Percentiles rank a stretch among this genome's conserved stretches.
phyloP scores from a whole-genome alignment of 2,888 invertebrate genomes.

The Agonopterix subpropinquella region DNA sequence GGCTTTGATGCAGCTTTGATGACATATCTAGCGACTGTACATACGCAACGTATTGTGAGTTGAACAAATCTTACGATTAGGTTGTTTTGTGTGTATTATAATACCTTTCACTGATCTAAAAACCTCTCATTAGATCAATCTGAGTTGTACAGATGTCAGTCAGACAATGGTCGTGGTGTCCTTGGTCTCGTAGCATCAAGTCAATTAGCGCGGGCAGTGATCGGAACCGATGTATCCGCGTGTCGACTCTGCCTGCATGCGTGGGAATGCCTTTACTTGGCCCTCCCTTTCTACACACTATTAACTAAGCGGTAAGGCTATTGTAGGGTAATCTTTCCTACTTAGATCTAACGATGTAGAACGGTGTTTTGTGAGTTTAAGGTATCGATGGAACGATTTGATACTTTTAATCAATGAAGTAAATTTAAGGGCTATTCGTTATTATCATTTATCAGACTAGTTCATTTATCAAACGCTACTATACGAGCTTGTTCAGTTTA shows the following conservation, averaged over 20 bases:
- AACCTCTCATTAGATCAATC: no score
- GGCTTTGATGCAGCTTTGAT: no score
- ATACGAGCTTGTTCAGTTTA: background rate
- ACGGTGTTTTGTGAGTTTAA: no score
- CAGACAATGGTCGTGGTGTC: conserved; percentile 21
- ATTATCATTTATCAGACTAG: conserved; percentile 9
- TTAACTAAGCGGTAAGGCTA: conserved; percentile 13
- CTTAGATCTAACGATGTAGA: background rate
- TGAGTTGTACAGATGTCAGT: background rate
- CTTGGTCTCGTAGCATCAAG: conserved; percentile 45
- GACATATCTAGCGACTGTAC: no score
- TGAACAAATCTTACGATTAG: no score
- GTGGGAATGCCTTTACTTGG: conserved; percentile 54
- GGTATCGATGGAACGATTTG: no score
- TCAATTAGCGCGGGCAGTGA: conserved; percentile 66
- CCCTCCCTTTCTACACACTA: conserved; percentile 39
- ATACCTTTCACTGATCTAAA: no score
- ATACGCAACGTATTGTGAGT: no score
- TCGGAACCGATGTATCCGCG: conserved; percentile 63
- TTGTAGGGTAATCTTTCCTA: conserved; percentile 4
- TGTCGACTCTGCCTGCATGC: conserved; percentile 34
- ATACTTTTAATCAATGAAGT: background rate
- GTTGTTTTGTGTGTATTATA: no score
- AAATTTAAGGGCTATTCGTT: background rate
- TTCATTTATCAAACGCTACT: background rate